Conservation (phyloP, 1,140 invertebrate genomes). For the Muscidifurax raptorellus region DNA sequence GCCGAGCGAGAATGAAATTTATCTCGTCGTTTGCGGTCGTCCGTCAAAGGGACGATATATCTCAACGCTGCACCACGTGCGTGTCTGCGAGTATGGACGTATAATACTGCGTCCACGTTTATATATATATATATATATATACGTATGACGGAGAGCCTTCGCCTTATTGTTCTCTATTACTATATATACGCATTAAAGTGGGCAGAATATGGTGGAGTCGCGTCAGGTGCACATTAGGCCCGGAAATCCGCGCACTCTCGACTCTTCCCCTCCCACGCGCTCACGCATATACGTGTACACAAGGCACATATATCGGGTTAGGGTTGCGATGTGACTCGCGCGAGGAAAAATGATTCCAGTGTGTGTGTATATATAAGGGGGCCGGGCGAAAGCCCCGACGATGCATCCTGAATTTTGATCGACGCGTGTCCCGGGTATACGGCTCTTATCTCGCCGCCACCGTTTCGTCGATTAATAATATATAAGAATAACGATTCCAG, state of each 20-base stretch:
- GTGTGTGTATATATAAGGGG: too few species aligned
- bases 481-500: too few species aligned
- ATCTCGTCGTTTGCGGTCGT: not conserved
- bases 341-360: conserved; percentile 19
- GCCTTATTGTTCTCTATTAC: too few species aligned
- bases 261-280: too few species aligned
- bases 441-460: not conserved
- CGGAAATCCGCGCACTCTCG: not conserved
- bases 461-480: not conserved
- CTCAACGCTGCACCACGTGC: too few species aligned
- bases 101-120: too few species aligned
- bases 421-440: not conserved
- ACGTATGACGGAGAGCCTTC: too few species aligned
- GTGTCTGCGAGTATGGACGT: too few species aligned
- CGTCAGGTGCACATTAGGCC: conserved; percentile 24
- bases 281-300: not conserved
- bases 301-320: too few species aligned
- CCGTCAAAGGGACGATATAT: not conserved
- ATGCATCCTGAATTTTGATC: conserved; percentile 13
- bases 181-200: too few species aligned
- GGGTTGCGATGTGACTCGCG: not conserved
- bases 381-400: not conserved
- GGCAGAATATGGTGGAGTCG: too few species aligned
- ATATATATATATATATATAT: too few species aligned
- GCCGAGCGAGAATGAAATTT: conserved; percentile 16